These are phyloP conservation scores for Physella acuta DNA, from an alignment of 1,140 invertebrate species.

Conservation along the genomic window DNA sequence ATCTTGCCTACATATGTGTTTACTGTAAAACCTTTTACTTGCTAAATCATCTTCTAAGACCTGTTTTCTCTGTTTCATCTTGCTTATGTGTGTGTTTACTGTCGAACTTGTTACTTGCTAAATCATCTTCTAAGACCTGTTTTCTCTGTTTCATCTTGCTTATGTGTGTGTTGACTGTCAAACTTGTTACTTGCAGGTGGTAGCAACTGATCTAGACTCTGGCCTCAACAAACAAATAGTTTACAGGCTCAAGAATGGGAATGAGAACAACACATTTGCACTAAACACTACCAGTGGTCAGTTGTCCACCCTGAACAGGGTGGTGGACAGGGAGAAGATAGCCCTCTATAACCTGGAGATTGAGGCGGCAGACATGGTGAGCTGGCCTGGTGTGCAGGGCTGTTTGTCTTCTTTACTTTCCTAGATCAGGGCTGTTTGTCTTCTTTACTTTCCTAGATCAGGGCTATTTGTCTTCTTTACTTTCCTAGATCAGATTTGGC, in stretches of 20 bases:
- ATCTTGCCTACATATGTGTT: too few relatives aligned
- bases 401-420: too few relatives aligned
- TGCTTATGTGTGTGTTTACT: too few relatives aligned
- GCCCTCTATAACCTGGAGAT: constrained; percentile 80
- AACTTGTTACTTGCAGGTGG: constrained; percentile 12
- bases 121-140: background rate
- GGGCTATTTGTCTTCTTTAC: too few relatives aligned
- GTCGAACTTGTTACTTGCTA: background rate
- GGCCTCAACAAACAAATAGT: constrained; percentile 79
- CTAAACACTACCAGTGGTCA: constrained; percentile 80
- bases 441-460: too few relatives aligned
- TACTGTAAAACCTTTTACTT: background rate
- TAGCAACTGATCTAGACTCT: constrained; percentile 68
- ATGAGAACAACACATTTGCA: constrained; percentile 66
- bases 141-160: too few relatives aligned
- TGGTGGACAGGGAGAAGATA: constrained; percentile 86
- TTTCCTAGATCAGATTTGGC: too few relatives aligned
- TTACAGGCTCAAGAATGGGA: constrained; percentile 72
- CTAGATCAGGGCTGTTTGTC: too few relatives aligned
- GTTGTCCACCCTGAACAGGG: constrained; percentile 75
- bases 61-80: too few relatives aligned
- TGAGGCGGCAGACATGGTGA: constrained; percentile 84
- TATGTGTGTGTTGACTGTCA: too few relatives aligned
- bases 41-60: background rate
- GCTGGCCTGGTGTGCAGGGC: too few relatives aligned